These are phyloP conservation scores for Hymenopus coronatus DNA, from an alignment of 2,888 invertebrate genomes.

Conservation along the genomic window DNA sequence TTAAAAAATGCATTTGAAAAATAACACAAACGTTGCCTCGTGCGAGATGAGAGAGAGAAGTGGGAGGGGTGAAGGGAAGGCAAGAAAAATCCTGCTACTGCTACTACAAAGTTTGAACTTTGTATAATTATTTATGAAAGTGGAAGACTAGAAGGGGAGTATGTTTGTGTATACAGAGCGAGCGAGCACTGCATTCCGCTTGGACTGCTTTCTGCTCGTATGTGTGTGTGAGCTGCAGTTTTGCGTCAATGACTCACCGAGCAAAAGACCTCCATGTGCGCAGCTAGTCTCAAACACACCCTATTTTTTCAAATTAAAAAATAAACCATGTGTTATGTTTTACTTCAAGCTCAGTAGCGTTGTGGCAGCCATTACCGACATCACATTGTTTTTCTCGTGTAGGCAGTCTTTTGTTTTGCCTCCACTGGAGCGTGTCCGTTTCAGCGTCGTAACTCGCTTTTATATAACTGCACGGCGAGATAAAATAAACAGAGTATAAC, in stretches of 20 bases:
- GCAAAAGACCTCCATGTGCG: not conserved
- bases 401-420: not conserved
- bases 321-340: not conserved
- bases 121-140: constrained; percentile 1
- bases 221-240: not conserved
- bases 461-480: not conserved
- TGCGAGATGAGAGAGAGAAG: not conserved
- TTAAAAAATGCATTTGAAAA: not conserved
- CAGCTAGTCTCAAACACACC: not conserved
- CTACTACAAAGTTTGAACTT: not conserved
- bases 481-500: no score
- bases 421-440: not conserved
- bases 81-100: not conserved
- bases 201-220: not conserved
- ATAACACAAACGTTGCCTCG: not conserved
- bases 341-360: not conserved
- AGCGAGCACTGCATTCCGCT: not conserved
- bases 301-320: not conserved
- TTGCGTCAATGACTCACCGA: not conserved
- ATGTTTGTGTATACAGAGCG: not conserved
- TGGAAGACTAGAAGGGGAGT: not conserved
- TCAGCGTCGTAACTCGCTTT: not conserved
- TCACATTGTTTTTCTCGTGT: not conserved
- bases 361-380: not conserved
- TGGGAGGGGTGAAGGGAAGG: not conserved